phyloP scores from a whole-genome alignment of 2,888 invertebrate species.

The Hanleya hanleyi region DNA sequence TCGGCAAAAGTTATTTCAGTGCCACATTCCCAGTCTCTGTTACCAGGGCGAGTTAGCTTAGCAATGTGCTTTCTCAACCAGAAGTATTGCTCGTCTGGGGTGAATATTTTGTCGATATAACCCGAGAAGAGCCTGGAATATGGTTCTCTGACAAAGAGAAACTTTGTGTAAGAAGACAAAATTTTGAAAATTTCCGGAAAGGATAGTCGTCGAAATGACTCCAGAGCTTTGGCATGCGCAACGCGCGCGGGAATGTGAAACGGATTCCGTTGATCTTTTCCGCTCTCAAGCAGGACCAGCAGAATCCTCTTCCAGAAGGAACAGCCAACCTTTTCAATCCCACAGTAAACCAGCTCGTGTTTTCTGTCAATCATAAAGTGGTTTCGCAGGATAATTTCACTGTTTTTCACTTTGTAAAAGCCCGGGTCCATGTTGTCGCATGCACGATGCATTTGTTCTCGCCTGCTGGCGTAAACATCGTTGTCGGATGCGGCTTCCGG shows the following conservation, averaged over 20 bases:
- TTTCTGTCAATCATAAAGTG: neutral
- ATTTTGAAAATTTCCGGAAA: constrained; percentile 18
- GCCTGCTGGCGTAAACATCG: too few relatives aligned
- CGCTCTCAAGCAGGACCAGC: constrained; percentile 14
- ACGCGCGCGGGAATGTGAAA: neutral
- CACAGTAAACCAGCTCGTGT: constrained; percentile 42
- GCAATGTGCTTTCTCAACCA: constrained; percentile 45
- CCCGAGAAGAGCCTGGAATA: constrained; percentile 51
- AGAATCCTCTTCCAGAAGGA: constrained; percentile 51
- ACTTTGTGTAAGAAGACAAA: constrained; percentile 31
- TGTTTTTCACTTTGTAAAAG: neutral
- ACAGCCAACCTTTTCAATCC: constrained; percentile 55
- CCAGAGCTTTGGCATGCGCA: neutral
- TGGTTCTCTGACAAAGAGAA: constrained; percentile 54
- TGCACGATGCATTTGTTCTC: too few relatives aligned
- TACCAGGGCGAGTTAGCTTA: constrained; percentile 35
- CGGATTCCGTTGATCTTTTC: neutral
- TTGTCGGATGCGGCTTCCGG: too few relatives aligned
- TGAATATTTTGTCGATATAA: constrained; percentile 54
- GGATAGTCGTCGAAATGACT: neutral
- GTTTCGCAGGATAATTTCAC: neutral
- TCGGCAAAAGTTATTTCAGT: constrained; percentile 53
- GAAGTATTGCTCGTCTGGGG: constrained; percentile 50
- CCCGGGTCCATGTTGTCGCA: too few relatives aligned
- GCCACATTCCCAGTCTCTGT: constrained; percentile 41